These are phyloP conservation scores for Ibycter americanus DNA, from an alignment of 2,797 vertebrate genomes.

Conservation along the genomic window DNA sequence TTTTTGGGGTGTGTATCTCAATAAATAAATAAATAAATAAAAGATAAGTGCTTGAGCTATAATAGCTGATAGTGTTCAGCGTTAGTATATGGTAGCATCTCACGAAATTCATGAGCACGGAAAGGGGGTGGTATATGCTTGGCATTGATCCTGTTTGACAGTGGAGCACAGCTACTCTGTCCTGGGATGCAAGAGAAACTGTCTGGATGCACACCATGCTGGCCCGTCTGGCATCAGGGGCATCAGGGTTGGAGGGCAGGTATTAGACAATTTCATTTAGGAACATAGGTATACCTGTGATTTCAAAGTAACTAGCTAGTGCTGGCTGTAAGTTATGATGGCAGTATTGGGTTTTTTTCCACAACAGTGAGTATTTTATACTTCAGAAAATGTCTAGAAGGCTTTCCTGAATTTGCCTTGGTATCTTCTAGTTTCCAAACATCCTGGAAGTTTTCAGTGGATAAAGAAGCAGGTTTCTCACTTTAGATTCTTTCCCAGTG, in stretches of 20 bases:
- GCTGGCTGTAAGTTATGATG: not conserved
- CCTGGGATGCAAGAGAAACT: not conserved
- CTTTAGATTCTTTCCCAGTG: not conserved
- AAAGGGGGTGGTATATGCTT: not conserved
- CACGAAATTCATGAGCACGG: not conserved
- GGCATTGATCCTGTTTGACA: not conserved
- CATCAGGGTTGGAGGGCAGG: not conserved
- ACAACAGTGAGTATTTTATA: not conserved
- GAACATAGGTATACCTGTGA: not conserved
- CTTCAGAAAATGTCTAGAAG: not conserved
- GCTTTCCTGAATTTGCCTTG: not conserved
- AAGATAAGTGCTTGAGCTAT: not conserved
- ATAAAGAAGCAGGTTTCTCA: not conserved
- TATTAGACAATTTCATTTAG: not conserved
- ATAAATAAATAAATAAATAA: not conserved
- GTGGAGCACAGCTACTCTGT: not conserved
- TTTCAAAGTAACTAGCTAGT: not conserved
- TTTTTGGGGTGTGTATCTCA: not conserved
- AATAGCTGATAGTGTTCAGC: accelerated
- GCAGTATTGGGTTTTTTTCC: not conserved
- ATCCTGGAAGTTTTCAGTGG: not conserved
- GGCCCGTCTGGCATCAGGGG: not conserved
- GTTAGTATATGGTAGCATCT: not conserved
- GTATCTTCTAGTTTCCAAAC: not conserved
- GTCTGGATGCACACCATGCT: too few relatives aligned